Evolutionary conservation across 1,140 invertebrate species (phyloP), one percentile per base, ranked within the genome.

Genomic region (Ooceraea biroi): DNA sequence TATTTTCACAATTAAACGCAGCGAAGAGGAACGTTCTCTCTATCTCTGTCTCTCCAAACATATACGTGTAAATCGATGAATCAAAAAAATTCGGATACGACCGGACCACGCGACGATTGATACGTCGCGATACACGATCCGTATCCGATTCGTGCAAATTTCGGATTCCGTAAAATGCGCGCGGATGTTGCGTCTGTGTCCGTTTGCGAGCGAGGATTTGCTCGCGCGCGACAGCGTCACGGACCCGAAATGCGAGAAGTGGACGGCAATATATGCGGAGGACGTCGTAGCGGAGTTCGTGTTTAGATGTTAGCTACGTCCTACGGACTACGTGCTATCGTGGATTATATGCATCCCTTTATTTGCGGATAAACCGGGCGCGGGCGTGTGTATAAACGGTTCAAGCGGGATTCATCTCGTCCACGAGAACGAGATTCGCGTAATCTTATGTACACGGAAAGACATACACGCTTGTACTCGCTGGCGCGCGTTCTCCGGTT

Each of bases 221-320:
- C 22, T 22, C 10, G 22, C 69, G 66, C 27, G 68, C 27, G 3
- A 14, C 19, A 30, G 50, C 74, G 22, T 69, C 65, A 71, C 12
- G 17, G 63, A 22, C 63, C 25, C 71, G 85, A 36, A 36, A 87
- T 86, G 30, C 50, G 77, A 76, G 85, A 63, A 85, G 83, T 87
- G 76, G 57, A 82, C 19, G 7, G 55, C 68, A 72, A 69, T 57
- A 71, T 46, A 46, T 14, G 57, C 12, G 3, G n/a, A 30, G 44
- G n/a, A 65, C 14, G 19, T 48, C 11, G 27, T 44, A 22, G 25
- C n/a, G 58, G 11, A 76, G 50, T 52, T n/a, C 44, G 27, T 80
- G 63, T 71, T 78, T 80, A 78, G 63, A 69, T n/a, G 63, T 57
- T 71, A 71, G 69, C 57, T 82, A 74, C 2, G 14, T 73, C 73